These are phyloP conservation scores for Paramormyrops kingsleyae DNA, from an alignment of 2,113 vertebrate species.

Conservation along the genomic window DNA sequence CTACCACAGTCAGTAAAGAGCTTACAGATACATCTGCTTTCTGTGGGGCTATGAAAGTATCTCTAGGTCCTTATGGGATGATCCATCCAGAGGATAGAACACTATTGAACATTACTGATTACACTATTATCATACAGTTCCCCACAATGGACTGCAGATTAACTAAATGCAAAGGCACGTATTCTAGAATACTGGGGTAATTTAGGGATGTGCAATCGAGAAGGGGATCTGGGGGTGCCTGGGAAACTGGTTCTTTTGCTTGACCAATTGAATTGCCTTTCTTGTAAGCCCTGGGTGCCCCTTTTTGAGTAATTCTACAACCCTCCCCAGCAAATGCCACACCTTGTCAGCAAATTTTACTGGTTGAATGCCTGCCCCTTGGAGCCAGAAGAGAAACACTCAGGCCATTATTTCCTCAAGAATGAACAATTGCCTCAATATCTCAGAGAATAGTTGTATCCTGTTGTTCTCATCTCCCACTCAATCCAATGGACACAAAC, in stretches of 20 bases:
- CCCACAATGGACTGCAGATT: background rate
- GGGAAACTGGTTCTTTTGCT: background rate
- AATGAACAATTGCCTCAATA: background rate
- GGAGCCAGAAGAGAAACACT: background rate
- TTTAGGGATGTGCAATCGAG: background rate
- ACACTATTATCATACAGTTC: background rate
- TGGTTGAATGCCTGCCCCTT: background rate
- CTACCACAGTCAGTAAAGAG: no score
- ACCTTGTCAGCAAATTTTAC: background rate
- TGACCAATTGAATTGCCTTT: background rate
- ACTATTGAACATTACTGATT: no score
- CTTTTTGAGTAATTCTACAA: background rate
- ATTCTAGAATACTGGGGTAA: background rate
- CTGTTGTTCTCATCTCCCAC: background rate
- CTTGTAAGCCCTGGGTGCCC: background rate
- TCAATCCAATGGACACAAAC: background rate
- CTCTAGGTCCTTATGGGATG: no score
- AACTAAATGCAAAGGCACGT: background rate
- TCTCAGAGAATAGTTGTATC: background rate
- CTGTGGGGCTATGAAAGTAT: no score
- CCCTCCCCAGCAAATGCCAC: background rate
- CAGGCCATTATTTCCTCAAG: background rate
- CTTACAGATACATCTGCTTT: no score
- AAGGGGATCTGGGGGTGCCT: background rate
- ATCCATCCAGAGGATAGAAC: no score